Evolutionary conservation across 2,113 vertebrate species (phyloP).

Genomic region (Coreoperca whiteheadi): DNA sequence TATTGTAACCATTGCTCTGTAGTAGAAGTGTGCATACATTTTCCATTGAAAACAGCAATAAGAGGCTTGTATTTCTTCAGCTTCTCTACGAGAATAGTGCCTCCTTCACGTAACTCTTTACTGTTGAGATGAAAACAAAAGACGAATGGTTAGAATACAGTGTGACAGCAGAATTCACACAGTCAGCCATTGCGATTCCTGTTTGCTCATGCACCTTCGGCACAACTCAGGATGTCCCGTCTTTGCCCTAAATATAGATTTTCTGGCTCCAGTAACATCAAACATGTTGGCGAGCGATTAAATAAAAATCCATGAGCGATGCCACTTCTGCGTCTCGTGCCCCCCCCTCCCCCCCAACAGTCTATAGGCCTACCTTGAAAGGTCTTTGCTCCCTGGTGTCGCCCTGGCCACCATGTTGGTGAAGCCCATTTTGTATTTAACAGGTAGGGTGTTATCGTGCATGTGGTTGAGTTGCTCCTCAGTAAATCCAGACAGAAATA

Average conservation of each 20-base stretch:
- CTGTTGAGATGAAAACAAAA: conserved; percentile 78
- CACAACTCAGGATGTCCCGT: background rate
- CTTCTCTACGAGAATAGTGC: conserved; percentile 96
- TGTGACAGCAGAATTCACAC: background rate
- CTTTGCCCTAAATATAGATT: background rate
- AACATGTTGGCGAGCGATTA: background rate
- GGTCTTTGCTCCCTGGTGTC: conserved; percentile 98
- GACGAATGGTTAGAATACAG: background rate
- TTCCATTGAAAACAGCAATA: conserved; percentile 98
- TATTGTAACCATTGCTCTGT: background rate
- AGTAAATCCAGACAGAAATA: conserved; percentile 97
- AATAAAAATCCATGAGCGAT: background rate
- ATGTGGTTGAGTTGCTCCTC: conserved; percentile 93
- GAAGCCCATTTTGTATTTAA: conserved; percentile 97
- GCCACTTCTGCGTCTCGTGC: no score
- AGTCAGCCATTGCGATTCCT: background rate
- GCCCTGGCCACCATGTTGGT: conserved; percentile 98
- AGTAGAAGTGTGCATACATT: conserved; percentile 88
- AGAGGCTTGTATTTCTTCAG: conserved; percentile 94
- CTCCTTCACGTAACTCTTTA: conserved; percentile 98
- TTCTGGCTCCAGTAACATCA: background rate
- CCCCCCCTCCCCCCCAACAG: background rate
- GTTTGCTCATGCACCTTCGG: background rate
- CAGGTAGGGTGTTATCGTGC: conserved; percentile 91
- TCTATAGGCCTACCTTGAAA: conserved; percentile 86